phyloP scores from a whole-genome alignment of 2,797 vertebrate genomes.

The Manis pentadactyla region DNA sequence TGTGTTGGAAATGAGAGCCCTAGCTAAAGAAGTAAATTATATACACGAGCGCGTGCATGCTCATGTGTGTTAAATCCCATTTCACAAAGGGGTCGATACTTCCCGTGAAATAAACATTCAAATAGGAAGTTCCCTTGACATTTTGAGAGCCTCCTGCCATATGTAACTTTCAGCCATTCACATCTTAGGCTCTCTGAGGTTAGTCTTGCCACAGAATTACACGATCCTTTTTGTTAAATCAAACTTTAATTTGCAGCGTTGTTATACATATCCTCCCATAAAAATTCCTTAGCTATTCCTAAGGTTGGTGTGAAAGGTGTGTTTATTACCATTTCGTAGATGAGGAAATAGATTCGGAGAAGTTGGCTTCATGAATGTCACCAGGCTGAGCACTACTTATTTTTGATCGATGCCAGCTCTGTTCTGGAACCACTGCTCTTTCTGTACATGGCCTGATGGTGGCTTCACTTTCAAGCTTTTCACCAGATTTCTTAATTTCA shows the following conservation, averaged over 20 bases:
- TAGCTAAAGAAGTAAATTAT: background rate
- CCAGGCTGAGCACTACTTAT: background rate
- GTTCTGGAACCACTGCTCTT: background rate
- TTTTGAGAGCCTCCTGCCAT: background rate
- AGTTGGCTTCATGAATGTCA: background rate
- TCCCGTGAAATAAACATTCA: background rate
- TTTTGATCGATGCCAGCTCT: background rate
- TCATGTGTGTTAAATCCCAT: background rate
- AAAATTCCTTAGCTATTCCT: background rate
- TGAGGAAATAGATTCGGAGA: background rate
- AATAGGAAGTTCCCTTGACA: background rate
- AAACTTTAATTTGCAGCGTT: background rate
- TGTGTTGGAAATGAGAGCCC: background rate
- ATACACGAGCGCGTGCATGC: background rate
- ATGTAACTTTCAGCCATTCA: background rate
- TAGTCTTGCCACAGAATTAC: background rate
- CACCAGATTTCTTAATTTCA: background rate
- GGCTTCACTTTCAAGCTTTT: background rate
- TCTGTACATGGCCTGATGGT: background rate
- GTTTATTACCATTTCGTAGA: slow-evolving; percentile 3
- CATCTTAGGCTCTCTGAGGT: background rate
- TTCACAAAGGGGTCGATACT: background rate
- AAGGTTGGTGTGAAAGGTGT: background rate
- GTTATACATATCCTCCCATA: background rate
- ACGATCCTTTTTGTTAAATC: background rate